Base-by-base conservation (phyloP, 2,113 vertebrate species). In the Elanoides forficatus region DNA sequence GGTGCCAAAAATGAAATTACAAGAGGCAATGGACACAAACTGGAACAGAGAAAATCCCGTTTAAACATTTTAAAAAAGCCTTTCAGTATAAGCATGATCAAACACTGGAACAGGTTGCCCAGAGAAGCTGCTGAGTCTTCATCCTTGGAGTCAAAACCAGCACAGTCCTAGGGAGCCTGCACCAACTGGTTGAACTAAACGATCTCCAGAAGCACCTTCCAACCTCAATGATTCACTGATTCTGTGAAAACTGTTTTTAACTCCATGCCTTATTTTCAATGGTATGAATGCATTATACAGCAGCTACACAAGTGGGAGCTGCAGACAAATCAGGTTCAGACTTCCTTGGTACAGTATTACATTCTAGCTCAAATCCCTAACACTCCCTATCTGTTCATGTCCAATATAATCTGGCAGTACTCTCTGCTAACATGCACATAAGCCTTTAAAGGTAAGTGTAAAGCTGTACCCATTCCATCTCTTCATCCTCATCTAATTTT, bases 371-470 rank as follows among this genome's bases (percentile, higher is more conserved):
- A 59, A 80, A 83, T 30, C 58, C 42, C 30, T 29, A 81, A 62
- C 30, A 43, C 11, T 17, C 34, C 56, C 20, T 38, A 56, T 48
- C 27, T 45, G 29, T 32, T 78, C 48, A 12, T 1, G 10, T n/a
- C 40, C 45, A 42, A 5, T 7, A 29, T 2, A 34, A 4, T 15
- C 42, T 27, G 25, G 48, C 34, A 95, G 30, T 15, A 45, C 2
- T 17, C 45, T 13, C 48, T 60, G 65, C 55, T 60, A 81, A 56
- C 22, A 16, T 0, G 11, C 2, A 2, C 40, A 6, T 0, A 36
- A 32, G 30, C 67, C 17, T 63, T 7, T 14, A 11, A 55, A 59
- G 3, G 2, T 13, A 83, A 56, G 36, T 1, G 10, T 26, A 40
- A 48, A 74, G 27, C n/a, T 6, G 6, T 9, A 53, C 43, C 11